A percentile compares a stretch with the other conserved stretches of the same genome.
These are phyloP conservation scores for Rhynchotus rufescens DNA, from an alignment of 2,797 vertebrate species.

Conservation along the genomic window DNA sequence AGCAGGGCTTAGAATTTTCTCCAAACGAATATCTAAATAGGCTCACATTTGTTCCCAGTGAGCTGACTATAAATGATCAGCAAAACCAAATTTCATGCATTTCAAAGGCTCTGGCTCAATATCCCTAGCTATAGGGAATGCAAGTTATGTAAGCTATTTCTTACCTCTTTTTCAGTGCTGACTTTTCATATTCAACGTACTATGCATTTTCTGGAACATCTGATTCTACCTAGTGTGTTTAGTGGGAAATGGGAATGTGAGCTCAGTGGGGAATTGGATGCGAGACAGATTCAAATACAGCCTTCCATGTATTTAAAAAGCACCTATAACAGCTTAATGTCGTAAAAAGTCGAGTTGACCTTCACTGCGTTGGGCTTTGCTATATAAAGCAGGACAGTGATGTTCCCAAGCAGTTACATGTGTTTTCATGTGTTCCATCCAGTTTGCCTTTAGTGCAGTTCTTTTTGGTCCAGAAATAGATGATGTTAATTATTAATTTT, in stretches of 20 bases:
- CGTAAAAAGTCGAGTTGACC: background rate
- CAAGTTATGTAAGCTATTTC: slow-evolving; percentile 11
- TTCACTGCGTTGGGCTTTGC: background rate
- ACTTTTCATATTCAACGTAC: slow-evolving; percentile 14
- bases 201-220: slow-evolving; percentile 21
- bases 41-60: background rate
- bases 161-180: background rate
- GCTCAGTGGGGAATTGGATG: background rate
- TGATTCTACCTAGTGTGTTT: slow-evolving; percentile 16
- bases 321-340: background rate
- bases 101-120: slow-evolving; percentile 31
- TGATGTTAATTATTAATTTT: background rate
- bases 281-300: slow-evolving; percentile 4
- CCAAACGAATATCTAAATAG: slow-evolving; percentile 2
- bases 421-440: background rate
- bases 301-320: background rate
- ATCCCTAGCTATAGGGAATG: background rate
- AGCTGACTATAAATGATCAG: slow-evolving; percentile 31
- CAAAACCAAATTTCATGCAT: slow-evolving; percentile 22
- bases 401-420: background rate
- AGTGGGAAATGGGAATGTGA: slow-evolving; percentile 17
- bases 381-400: background rate
- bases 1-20: background rate
- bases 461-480: background rate
- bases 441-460: background rate